Percentiles rank a stretch among this genome's conserved stretches.
phyloP scores from a whole-genome alignment of 1,140 invertebrate genomes.

The Drosophila seguyi region DNA sequence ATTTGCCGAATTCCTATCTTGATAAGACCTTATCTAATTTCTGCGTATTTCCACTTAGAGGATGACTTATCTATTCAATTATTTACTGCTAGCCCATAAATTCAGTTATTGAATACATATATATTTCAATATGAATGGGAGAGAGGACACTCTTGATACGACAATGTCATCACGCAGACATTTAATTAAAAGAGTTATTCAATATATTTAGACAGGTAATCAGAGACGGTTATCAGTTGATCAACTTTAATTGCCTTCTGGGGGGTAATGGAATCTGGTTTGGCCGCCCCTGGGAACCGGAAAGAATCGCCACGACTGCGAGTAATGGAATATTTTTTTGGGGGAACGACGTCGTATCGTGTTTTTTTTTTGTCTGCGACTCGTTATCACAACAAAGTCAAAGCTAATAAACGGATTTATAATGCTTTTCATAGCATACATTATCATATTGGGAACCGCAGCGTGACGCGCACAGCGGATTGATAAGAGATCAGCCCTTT shows the following conservation, averaged over 20 bases:
- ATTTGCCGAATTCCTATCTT: neutral
- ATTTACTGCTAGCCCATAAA: conserved; percentile 6
- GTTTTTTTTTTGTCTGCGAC: conserved; percentile 1
- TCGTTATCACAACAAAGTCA: conserved; percentile 41
- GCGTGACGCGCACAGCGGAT: conserved; percentile 55
- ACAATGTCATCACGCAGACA: too few relatives aligned
- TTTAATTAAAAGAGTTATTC: conserved; percentile 17
- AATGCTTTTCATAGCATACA: neutral
- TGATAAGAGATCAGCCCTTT: conserved; percentile 42
- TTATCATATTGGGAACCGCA: conserved; percentile 55
- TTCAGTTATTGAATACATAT: neutral
- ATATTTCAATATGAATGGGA: neutral
- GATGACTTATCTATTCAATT: conserved; percentile 7
- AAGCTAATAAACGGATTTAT: conserved; percentile 53
- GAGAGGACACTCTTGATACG: conserved; percentile 5
- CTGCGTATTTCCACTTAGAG: conserved; percentile 17
- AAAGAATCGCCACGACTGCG: conserved; percentile 13
- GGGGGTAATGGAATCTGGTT: neutral
- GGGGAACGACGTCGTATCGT: conserved; percentile 17
- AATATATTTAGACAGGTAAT: conserved; percentile 19
- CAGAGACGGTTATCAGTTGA: neutral
- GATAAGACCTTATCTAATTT: conserved; percentile 20
- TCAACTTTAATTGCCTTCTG: neutral
- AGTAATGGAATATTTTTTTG: conserved; percentile 43
- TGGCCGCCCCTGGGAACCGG: conserved; percentile 13